A percentile compares a stretch with the other conserved stretches of the same genome.
phyloP scores from a whole-genome alignment of 2,113 vertebrate species.

The Rhabdornis inornatus region DNA sequence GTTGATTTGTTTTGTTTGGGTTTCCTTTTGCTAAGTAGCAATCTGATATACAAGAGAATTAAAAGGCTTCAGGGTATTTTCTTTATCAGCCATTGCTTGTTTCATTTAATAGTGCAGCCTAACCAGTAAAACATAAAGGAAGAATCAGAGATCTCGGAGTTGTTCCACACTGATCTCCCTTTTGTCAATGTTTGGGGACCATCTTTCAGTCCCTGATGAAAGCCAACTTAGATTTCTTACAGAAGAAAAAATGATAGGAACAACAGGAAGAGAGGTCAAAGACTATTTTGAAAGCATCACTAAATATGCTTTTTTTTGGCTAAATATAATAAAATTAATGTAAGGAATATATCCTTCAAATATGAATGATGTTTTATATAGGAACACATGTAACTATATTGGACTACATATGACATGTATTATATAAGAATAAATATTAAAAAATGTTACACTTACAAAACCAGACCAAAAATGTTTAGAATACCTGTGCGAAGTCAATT shows the following conservation, averaged over 20 bases:
- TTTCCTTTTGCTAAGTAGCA: neutral
- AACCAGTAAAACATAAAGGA: neutral
- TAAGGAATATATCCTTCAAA: neutral
- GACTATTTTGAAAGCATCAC: neutral
- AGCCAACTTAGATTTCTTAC: neutral
- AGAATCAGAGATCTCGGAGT: neutral
- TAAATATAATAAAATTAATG: neutral
- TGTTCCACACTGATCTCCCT: neutral
- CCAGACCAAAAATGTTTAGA: neutral
- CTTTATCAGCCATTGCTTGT: neutral
- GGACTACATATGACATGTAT: neutral
- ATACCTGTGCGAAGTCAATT: neutral
- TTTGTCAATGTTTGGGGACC: neutral
- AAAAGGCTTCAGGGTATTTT: neutral
- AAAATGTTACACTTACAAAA: neutral
- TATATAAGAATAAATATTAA: neutral
- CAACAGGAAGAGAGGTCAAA: neutral
- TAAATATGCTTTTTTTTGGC: neutral
- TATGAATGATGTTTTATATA: fast-evolving
- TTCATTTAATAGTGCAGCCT: neutral
- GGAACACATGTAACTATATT: neutral
- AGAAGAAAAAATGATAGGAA: neutral
- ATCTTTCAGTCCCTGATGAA: neutral
- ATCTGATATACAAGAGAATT: neutral
- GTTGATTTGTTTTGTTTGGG: neutral